A percentile compares a stretch with the other conserved stretches of the same genome.
Conservation (phyloP, 2,113 vertebrate genomes). For the Pomatorhinus ruficollis region DNA sequence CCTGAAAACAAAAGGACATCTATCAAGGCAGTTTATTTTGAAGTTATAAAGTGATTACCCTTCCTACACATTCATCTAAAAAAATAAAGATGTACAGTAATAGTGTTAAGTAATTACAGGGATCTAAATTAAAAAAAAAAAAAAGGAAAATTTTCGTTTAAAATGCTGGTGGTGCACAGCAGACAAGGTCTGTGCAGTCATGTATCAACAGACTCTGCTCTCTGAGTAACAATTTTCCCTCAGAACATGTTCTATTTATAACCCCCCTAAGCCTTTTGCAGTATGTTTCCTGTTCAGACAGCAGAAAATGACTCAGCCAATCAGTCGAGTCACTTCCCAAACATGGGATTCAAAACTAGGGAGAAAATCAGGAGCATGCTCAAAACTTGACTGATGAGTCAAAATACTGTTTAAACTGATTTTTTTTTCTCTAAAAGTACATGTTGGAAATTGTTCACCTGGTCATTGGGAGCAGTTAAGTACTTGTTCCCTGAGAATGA, state of each 20-base stretch:
- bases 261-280: constrained; percentile 64
- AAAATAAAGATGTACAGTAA: not conserved
- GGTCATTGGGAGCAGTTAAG: not conserved
- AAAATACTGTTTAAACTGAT: not conserved
- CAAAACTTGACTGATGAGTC: not conserved
- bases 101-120: not conserved
- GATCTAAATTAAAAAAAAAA: not conserved
- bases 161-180: not conserved
- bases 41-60: not conserved
- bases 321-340: constrained; percentile 42
- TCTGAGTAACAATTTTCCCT: constrained; percentile 32
- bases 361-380: not conserved
- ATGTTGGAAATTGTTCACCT: not conserved
- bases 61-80: not conserved
- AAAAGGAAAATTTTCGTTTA: not conserved
- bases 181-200: not conserved
- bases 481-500: not conserved
- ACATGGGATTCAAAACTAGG: not conserved
- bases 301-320: constrained; percentile 66
- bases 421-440: not conserved
- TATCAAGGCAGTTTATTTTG: not conserved
- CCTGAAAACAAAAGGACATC: not conserved
- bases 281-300: constrained; percentile 77
- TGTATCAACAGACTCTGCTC: constrained; percentile 46
- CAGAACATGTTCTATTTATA: constrained; percentile 75